phyloP scores from a whole-genome alignment of 2,797 vertebrate species.

The Chelon labrosus region DNA sequence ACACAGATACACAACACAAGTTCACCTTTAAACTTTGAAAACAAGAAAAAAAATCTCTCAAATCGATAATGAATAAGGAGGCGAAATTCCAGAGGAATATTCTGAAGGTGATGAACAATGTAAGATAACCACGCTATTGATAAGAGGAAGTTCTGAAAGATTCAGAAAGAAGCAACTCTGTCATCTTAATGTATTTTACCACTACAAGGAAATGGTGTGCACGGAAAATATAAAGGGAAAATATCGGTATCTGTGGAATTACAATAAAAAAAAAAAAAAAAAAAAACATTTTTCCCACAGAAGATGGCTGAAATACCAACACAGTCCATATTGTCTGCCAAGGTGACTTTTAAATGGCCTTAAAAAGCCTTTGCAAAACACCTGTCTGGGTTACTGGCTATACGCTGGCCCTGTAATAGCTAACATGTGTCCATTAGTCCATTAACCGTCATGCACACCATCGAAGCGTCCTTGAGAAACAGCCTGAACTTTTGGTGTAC shows the following conservation, averaged over 20 bases:
- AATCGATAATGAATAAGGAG: neutral
- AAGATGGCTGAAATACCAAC: neutral
- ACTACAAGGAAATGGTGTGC: too few relatives aligned
- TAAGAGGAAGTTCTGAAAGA: too few relatives aligned
- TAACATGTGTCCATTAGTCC: constrained; percentile 33
- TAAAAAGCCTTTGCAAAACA: neutral
- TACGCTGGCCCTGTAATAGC: neutral
- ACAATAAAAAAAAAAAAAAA: too few relatives aligned
- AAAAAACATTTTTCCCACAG: neutral
- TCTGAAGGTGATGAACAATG: neutral
- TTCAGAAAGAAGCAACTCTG: neutral
- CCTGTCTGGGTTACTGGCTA: neutral
- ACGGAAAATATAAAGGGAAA: too few relatives aligned
- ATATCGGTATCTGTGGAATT: too few relatives aligned
- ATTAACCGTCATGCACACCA: constrained; percentile 29
- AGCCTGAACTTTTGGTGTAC: constrained; percentile 8
- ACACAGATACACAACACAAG: neutral
- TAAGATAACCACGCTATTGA: neutral
- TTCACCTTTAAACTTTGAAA: neutral
- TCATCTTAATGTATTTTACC: neutral
- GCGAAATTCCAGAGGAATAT: too few relatives aligned
- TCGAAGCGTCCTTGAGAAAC: constrained; percentile 40
- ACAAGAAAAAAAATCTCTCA: neutral
- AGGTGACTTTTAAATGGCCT: neutral
- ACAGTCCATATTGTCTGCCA: neutral